Conservation (phyloP, 2,113 vertebrate genomes). For the Orcinus orca region DNA sequence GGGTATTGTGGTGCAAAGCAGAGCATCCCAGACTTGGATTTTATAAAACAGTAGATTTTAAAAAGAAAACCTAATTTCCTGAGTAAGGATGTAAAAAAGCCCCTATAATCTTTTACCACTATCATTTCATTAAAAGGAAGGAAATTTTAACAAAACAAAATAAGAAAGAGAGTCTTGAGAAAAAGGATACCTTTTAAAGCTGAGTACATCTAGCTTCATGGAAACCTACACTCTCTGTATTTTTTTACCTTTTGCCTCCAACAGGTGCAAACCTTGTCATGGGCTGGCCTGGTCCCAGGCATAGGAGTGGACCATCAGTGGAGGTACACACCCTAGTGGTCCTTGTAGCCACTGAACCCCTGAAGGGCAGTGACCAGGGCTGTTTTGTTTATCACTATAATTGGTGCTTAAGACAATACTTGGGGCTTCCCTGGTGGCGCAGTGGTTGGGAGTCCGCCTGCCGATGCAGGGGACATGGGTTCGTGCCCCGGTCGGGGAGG, state of each 20-base stretch:
- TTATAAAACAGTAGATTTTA: not conserved
- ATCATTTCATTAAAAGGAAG: not conserved
- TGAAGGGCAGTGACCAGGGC: no score
- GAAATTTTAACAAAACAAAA: not conserved
- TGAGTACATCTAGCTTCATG: not conserved
- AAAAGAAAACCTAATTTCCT: not conserved
- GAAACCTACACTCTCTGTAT: not conserved
- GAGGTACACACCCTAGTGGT: not conserved
- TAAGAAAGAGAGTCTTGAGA: not conserved
- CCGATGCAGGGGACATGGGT: no score
- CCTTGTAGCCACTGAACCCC: not conserved
- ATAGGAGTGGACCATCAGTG: not conserved
- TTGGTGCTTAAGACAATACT: not conserved
- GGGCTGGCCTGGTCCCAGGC: not conserved
- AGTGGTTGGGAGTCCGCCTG: no score
- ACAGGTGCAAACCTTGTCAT: not conserved
- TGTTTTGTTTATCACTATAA: not conserved
- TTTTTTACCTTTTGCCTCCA: not conserved
- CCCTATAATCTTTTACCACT: not conserved
- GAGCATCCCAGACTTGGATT: not conserved
- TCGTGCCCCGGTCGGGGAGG: no score
- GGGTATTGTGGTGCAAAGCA: not conserved
- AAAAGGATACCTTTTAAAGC: not conserved
- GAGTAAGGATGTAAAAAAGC: not conserved
- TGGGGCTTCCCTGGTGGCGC: no score